Conservation (phyloP, 2,888 invertebrate species). For the Spicauda simplicius region DNA sequence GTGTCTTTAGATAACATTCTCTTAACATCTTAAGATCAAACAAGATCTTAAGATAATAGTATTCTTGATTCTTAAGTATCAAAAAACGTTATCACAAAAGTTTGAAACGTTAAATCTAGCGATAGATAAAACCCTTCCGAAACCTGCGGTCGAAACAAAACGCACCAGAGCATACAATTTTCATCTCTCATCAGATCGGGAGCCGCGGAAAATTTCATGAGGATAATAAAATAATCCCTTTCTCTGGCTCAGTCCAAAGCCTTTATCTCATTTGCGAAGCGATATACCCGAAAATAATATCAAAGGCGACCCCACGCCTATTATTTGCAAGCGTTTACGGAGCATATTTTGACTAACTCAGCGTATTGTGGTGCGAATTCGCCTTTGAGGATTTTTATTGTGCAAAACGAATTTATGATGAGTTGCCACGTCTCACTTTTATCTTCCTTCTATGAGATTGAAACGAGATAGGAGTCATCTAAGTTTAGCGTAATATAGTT, state of each 20-base stretch:
- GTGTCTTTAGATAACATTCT: no score
- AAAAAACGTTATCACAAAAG: neutral
- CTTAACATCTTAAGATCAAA: no score
- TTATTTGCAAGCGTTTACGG: slow-evolving; percentile 43
- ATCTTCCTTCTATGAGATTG: slow-evolving; percentile 7
- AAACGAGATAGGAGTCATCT: slow-evolving; percentile 9
- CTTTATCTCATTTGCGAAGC: slow-evolving; percentile 53
- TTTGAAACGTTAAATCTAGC: neutral
- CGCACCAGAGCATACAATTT: slow-evolving; percentile 41
- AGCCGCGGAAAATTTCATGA: slow-evolving; percentile 50
- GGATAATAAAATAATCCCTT: slow-evolving; percentile 59
- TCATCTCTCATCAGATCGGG: slow-evolving; percentile 39
- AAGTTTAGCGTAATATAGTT: neutral
- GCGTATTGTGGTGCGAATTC: slow-evolving; percentile 31
- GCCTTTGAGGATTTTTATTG: slow-evolving; percentile 41
- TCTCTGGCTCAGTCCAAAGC: slow-evolving; percentile 43
- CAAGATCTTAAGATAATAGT: no score
- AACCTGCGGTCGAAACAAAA: slow-evolving; percentile 36
- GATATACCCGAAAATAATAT: slow-evolving; percentile 53
- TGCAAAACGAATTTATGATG: slow-evolving; percentile 27
- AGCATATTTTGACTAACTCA: slow-evolving; percentile 31
- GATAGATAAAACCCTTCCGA: slow-evolving; percentile 14
- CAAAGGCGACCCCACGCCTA: slow-evolving; percentile 46
- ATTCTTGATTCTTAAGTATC: no score
- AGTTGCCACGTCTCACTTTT: slow-evolving; percentile 17